phyloP scores from a whole-genome alignment of 2,888 invertebrate species.

The Sericinus montela region DNA sequence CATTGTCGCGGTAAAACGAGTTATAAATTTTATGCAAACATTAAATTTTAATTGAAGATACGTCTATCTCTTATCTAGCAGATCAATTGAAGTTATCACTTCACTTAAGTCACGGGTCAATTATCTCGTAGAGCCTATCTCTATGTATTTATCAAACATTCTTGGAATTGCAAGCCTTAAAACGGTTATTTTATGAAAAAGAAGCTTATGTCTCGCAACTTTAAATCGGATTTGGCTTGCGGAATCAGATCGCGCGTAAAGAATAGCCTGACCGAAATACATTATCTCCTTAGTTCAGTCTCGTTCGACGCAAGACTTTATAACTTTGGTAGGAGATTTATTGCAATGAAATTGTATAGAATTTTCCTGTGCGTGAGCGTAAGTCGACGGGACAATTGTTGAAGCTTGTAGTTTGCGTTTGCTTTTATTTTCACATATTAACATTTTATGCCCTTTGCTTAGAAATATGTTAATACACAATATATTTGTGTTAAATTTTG shows the following conservation, averaged over 20 bases:
- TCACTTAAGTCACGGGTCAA: conserved; percentile 56
- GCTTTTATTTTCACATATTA: conserved; percentile 30
- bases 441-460: conserved; percentile 25
- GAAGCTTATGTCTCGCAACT: conserved; percentile 24
- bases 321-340: conserved; percentile 60
- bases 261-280: conserved; percentile 51
- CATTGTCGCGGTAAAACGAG: neutral
- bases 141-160: conserved; percentile 49
- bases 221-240: conserved; percentile 33
- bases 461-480: too few relatives aligned
- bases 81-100: conserved; percentile 36
- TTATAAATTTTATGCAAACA: conserved; percentile 17
- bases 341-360: conserved; percentile 65
- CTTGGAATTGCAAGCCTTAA: conserved; percentile 31
- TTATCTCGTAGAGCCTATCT: conserved; percentile 50
- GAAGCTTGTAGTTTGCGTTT: conserved; percentile 41
- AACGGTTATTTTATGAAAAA: conserved; percentile 23
- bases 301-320: conserved; percentile 62
- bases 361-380: conserved; percentile 59
- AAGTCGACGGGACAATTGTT: conserved; percentile 51
- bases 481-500: too few relatives aligned
- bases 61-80: conserved; percentile 27
- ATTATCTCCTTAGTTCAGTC: conserved; percentile 61
- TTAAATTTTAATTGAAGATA: conserved; percentile 28
- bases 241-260: conserved; percentile 37